These are phyloP conservation scores for Heliconius ethilla DNA, from an alignment of 2,888 invertebrate genomes.

Conservation along the genomic window DNA sequence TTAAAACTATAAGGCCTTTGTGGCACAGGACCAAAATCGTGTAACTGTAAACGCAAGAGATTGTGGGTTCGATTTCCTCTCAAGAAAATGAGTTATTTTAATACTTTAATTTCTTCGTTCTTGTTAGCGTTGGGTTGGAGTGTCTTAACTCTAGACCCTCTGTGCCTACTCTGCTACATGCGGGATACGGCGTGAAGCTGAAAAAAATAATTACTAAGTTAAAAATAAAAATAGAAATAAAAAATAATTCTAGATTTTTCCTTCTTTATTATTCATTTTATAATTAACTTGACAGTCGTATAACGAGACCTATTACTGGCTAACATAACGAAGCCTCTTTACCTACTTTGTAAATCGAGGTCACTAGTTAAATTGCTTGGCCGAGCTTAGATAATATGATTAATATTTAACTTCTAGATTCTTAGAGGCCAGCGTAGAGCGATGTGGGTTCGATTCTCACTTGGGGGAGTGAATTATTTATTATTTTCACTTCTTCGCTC, in stretches of 20 bases:
- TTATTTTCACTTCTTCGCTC: no score
- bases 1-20: not conserved
- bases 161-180: no score
- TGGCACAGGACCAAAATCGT: not conserved
- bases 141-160: no score
- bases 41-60: not conserved
- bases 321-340: slow-evolving; percentile 22
- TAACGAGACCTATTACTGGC: slow-evolving; percentile 11
- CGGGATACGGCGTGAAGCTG: no score
- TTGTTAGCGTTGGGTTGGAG: not conserved
- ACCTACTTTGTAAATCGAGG: slow-evolving; percentile 16
- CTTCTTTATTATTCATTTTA: not conserved
- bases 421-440: no score
- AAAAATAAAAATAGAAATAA: no score
- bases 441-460: no score
- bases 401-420: not conserved
- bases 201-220: no score
- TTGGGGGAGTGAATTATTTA: no score
- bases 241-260: not conserved
- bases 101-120: not conserved
- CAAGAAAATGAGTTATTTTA: no score
- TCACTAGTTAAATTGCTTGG: slow-evolving; percentile 2
- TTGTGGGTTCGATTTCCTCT: no score
- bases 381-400: not conserved
- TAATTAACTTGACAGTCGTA: slow-evolving; percentile 16